Conservation (phyloP, 1,140 invertebrate genomes). For the Saxidomus purpurata region DNA sequence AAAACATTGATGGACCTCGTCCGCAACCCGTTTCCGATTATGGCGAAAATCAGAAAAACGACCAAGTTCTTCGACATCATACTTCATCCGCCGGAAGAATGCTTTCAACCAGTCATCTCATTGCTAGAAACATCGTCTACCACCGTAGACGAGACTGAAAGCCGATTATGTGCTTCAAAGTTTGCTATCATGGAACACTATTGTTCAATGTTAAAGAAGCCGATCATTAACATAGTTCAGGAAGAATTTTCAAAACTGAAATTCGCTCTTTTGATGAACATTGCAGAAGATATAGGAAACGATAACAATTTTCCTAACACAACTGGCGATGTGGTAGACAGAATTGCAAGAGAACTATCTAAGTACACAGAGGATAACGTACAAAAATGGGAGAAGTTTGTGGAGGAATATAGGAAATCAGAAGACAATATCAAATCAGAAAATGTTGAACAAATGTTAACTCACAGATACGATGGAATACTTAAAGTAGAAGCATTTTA, state of each 20-base stretch:
- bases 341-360: background rate
- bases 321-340: background rate
- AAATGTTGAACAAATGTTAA: background rate
- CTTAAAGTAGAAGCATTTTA: background rate
- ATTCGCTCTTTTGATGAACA: conserved; percentile 1
- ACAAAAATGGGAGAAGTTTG: background rate
- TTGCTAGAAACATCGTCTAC: background rate
- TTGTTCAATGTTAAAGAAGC: background rate
- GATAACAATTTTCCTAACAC: background rate
- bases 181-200: background rate
- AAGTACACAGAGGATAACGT: background rate
- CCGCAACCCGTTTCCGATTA: background rate
- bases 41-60: background rate
- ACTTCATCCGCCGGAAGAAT: background rate
- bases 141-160: background rate
- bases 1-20: background rate
- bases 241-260: conserved; percentile 15
- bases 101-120: background rate
- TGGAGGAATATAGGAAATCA: background rate
- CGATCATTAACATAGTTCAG: background rate
- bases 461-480: background rate
- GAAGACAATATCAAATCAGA: background rate
- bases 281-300: conserved; percentile 1
- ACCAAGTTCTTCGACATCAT: background rate
- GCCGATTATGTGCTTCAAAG: background rate